phyloP scores from a whole-genome alignment of 2,888 invertebrate genomes.

The Folsomia manolachei region DNA sequence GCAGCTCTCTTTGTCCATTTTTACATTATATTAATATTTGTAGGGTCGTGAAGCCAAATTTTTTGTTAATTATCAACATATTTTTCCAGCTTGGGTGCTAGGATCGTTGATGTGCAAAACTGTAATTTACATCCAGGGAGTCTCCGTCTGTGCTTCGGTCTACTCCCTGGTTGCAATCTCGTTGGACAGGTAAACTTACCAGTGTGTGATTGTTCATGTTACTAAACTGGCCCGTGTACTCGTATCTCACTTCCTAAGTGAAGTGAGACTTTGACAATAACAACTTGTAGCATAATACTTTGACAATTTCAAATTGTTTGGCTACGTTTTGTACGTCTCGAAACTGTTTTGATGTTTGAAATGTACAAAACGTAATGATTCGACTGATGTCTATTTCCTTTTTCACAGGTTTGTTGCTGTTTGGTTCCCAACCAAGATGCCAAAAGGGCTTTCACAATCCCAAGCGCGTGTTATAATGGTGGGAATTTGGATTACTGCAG shows the following conservation, averaged over 20 bases:
- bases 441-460: slow-evolving; percentile 53
- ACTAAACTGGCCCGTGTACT: too few species aligned
- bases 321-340: too few species aligned
- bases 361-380: too few species aligned
- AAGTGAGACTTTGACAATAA: too few species aligned
- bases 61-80: too few species aligned
- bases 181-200: slow-evolving; percentile 53
- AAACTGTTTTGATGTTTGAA: too few species aligned
- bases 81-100: slow-evolving; percentile 55
- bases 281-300: too few species aligned
- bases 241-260: too few species aligned
- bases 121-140: slow-evolving; percentile 58
- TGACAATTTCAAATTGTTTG: too few species aligned
- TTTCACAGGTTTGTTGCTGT: slow-evolving; percentile 92
- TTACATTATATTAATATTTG: too few species aligned
- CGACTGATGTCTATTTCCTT: neutral
- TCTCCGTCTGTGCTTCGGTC: slow-evolving; percentile 58
- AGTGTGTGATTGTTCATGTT: neutral
- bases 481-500: slow-evolving; percentile 54
- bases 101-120: slow-evolving; percentile 57
- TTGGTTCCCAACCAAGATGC: slow-evolving; percentile 79
- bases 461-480: slow-evolving; percentile 54
- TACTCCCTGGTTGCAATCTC: slow-evolving; percentile 58
- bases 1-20: too few species aligned
- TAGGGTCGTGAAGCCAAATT: too few species aligned